Evolutionary conservation across 1,140 invertebrate species (phyloP).

Genomic region (Saccostrea glomerata): DNA sequence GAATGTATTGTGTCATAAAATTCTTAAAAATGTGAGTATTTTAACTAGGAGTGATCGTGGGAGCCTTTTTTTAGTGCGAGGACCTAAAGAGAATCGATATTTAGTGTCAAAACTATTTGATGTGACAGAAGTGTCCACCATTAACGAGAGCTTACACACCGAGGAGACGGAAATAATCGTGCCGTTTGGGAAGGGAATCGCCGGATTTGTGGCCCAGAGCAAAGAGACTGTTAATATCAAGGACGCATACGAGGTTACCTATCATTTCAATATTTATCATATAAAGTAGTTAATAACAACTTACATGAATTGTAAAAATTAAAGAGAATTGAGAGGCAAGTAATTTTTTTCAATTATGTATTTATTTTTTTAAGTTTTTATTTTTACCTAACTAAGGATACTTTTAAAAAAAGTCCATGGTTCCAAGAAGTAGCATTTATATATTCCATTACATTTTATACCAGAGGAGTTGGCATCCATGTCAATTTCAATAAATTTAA

Average conservation of each 20-base stretch:
- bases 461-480: no score
- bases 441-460: no score
- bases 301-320: no score
- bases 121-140: slow-evolving; percentile 84
- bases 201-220: slow-evolving; percentile 94
- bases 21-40: slow-evolving; percentile 95
- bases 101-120: slow-evolving; percentile 96
- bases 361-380: no score
- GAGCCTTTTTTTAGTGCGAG: slow-evolving; percentile 94
- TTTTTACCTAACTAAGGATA: no score
- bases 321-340: no score
- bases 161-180: slow-evolving; percentile 74
- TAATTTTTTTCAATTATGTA: no score
- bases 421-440: no score
- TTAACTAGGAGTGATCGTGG: slow-evolving; percentile 95
- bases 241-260: slow-evolving; percentile 93
- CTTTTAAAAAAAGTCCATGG: no score
- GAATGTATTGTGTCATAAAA: slow-evolving; percentile 95
- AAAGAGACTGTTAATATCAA: slow-evolving; percentile 96
- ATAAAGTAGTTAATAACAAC: no score
- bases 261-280: background rate
- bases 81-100: slow-evolving; percentile 80
- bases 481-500: no score
- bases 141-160: slow-evolving; percentile 85
- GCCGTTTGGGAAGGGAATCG: slow-evolving; percentile 90